Percentiles rank a stretch among this genome's conserved stretches.
phyloP scores from a whole-genome alignment of 2,888 invertebrate genomes.

The Drosophila nigricruria region DNA sequence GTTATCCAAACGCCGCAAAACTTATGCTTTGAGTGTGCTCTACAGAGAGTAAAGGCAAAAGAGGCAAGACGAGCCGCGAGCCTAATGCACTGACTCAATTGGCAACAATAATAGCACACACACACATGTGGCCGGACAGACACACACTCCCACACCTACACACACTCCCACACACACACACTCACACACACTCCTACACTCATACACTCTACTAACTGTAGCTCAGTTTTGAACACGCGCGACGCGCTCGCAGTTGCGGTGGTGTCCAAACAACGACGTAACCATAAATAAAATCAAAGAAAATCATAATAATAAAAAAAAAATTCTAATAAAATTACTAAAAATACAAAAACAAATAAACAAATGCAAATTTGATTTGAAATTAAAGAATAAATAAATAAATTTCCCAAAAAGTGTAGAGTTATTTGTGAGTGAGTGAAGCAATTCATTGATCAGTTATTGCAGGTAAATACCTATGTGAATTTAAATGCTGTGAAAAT shows the following conservation, averaged over 20 bases:
- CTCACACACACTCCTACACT: constrained; percentile 3
- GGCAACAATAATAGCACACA: constrained; percentile 45
- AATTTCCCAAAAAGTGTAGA: not conserved
- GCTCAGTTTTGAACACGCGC: constrained; percentile 46
- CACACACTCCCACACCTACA: constrained; percentile 15
- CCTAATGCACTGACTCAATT: constrained; percentile 30
- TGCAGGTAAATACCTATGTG: not conserved
- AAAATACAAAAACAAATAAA: constrained; percentile 1
- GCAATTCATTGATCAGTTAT: not conserved
- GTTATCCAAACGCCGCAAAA: constrained; percentile 36
- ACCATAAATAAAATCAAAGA: constrained; percentile 11
- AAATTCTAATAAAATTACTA: constrained; percentile 6
- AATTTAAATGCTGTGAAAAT: not conserved
- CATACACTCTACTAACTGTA: not conserved
- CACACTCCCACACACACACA: not conserved
- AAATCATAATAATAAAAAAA: not conserved
- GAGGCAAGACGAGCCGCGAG: constrained; percentile 5
- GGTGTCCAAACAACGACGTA: constrained; percentile 21
- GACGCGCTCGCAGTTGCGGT: constrained; percentile 41
- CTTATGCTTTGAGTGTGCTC: constrained; percentile 27
- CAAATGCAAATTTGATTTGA: not conserved
- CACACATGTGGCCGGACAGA: constrained; percentile 33
- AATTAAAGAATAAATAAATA: not conserved
- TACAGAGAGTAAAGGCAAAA: constrained; percentile 3
- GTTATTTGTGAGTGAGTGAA: not conserved